Evolutionary conservation across 2,113 vertebrate genomes (phyloP), one percentile per base, ranked within the genome.

Genomic region (Microcebus murinus): DNA sequence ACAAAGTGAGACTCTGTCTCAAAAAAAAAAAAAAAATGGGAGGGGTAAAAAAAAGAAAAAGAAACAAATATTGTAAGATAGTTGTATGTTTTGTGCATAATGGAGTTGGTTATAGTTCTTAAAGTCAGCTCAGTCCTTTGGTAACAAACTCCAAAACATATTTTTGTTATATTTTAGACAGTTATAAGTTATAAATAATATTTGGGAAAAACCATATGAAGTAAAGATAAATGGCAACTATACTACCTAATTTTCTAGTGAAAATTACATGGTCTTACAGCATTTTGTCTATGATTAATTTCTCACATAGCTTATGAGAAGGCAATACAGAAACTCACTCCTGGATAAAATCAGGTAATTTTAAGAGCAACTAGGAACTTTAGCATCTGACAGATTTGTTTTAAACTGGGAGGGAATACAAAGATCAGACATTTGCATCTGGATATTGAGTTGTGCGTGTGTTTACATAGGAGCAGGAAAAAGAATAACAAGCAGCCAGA

Each of bases 401-500:
- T 91, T 87, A 13, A 73, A 45, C 65, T 87, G 67, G 25, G 76
- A 80, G 23, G 67, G 61, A 94, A 74, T 50, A 80, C 71, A 91
- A 77, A 96, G 42, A 92, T 80, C 87, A 95, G 71, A 90, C 42
- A 76, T 88, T 87, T 91, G 57, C 8, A 0, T 45, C 29, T 92
- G 88, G 14, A 67, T 21, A 0, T 82, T 86, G 42, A 14, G 3
- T 67, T 92, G 61, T 79, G 29, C 29, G 7, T 89, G 14, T 96
- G 79, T 96, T 96, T 87, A 52, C 55, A n/a, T 71, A 96, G 92
- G 57, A 97, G 6, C 77, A 89, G 73, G 71, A 39, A 61, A 79
- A 93, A 83, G 45, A 59, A 34, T 67, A 94, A 23, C 52, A 94
- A 80, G 2, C 17, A 36, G n/a, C 42, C 55, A 92, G 61, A 82